Conservation (phyloP, 2,888 invertebrate genomes). For the Leucophenga montana region DNA sequence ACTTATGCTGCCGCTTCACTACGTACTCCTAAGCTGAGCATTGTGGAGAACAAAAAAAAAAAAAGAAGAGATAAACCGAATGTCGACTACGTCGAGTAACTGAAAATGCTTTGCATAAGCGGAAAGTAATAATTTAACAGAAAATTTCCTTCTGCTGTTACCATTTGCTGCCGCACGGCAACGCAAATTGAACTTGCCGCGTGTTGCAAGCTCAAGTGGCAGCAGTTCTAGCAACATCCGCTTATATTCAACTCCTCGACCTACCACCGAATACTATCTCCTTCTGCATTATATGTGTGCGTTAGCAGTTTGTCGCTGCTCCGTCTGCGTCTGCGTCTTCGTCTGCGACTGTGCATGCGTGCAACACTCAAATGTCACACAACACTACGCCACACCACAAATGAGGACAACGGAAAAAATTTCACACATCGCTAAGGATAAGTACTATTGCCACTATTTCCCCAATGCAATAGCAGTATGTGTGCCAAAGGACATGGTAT, state of each 20-base stretch:
- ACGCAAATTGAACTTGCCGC: constrained; percentile 68
- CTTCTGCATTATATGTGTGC: constrained; percentile 30
- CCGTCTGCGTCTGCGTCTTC: constrained; percentile 42
- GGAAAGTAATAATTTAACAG: constrained; percentile 72
- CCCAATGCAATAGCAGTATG: neutral
- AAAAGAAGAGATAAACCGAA: no score
- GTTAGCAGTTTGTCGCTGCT: constrained; percentile 50
- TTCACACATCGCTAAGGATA: constrained; percentile 41
- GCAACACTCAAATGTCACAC: constrained; percentile 46
- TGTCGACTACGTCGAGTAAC: constrained; percentile 25
- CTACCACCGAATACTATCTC: constrained; percentile 12
- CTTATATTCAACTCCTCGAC: constrained; percentile 24
- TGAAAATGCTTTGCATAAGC: constrained; percentile 67
- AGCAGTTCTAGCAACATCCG: constrained; percentile 9
- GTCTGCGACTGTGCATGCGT: constrained; percentile 51
- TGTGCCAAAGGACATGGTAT: constrained; percentile 14
- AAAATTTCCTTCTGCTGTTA: constrained; percentile 66
- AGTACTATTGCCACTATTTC: constrained; percentile 36
- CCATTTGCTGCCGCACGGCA: constrained; percentile 22
- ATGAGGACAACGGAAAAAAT: constrained; percentile 43
- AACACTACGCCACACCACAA: constrained; percentile 37
- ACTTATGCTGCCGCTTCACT: constrained; percentile 23
- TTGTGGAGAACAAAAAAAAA: neutral
- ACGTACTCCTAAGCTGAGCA: neutral
- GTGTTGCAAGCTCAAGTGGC: constrained; percentile 48